Evolutionary conservation across 1,140 invertebrate genomes (phyloP).

Genomic region (Orius laevigatus): DNA sequence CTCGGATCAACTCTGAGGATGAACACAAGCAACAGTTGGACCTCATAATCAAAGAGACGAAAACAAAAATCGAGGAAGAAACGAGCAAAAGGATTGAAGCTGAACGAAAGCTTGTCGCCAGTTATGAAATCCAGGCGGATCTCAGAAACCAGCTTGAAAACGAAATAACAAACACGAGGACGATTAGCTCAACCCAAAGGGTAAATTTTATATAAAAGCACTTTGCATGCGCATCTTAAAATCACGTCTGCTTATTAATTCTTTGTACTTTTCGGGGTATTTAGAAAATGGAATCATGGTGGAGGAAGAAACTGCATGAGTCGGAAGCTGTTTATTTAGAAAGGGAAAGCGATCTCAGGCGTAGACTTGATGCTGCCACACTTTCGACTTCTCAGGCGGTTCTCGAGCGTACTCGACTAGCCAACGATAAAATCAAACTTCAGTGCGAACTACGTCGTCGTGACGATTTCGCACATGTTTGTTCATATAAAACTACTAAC

Average conservation of each 20-base stretch:
- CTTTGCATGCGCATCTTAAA: neutral
- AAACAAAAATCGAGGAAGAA: constrained; percentile 13
- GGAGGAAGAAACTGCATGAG: constrained; percentile 23
- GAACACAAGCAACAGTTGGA: constrained; percentile 9
- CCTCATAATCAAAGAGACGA: constrained; percentile 4
- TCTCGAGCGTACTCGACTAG: constrained; percentile 41
- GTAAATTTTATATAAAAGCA: neutral
- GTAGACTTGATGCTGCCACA: constrained; percentile 30
- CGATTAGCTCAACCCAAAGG: too few species aligned
- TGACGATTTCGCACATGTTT: constrained; percentile 6
- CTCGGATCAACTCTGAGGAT: neutral
- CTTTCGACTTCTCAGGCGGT: constrained; percentile 39
- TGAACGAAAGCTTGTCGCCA: constrained; percentile 10
- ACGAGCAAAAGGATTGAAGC: constrained; percentile 10
- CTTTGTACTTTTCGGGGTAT: too few species aligned
- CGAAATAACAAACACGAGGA: constrained; percentile 8
- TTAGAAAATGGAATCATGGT: constrained; percentile 2
- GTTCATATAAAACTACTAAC: neutral
- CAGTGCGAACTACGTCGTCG: constrained; percentile 27
- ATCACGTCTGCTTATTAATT: too few species aligned
- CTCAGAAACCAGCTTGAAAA: constrained; percentile 7
- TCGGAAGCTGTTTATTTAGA: constrained; percentile 11
- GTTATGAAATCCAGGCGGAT: constrained; percentile 3
- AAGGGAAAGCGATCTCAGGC: constrained; percentile 22
- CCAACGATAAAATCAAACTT: constrained; percentile 38